These are phyloP conservation scores for Eumeta japonica DNA, from an alignment of 1,140 invertebrate genomes.

Conservation along the genomic window DNA sequence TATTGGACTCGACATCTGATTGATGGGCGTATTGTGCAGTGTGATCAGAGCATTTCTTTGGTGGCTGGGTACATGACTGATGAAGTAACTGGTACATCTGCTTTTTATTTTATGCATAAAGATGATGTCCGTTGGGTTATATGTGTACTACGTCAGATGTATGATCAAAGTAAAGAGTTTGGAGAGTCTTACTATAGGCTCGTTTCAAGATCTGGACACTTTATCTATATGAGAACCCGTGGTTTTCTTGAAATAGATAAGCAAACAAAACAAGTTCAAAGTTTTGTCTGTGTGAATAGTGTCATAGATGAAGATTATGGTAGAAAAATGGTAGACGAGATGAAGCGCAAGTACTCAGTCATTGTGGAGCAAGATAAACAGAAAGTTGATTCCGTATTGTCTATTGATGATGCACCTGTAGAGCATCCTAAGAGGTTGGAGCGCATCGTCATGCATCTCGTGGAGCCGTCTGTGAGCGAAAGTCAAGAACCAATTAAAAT, in stretches of 20 bases:
- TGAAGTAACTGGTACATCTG: conserved; percentile 78
- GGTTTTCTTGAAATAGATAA: conserved; percentile 80
- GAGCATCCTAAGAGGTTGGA: conserved; percentile 69
- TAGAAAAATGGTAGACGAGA: conserved; percentile 66
- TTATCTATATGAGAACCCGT: conserved; percentile 78
- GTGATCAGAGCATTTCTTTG: conserved; percentile 83
- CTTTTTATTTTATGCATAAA: conserved; percentile 84
- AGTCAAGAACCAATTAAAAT: conserved; percentile 30
- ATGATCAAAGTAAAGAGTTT: conserved; percentile 73
- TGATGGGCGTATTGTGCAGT: conserved; percentile 82
- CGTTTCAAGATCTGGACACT: conserved; percentile 73
- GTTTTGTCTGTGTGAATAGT: conserved; percentile 85
- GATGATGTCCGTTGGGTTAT: conserved; percentile 85
- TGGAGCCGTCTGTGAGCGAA: conserved; percentile 60
- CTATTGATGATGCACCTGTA: conserved; percentile 53
- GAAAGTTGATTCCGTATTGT: conserved; percentile 20
- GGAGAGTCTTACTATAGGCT: conserved; percentile 82
- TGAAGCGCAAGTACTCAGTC: conserved; percentile 74
- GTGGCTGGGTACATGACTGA: conserved; percentile 84
- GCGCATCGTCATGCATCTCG: conserved; percentile 66
- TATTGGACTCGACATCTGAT: conserved; percentile 83
- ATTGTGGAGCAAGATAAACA: conserved; percentile 45
- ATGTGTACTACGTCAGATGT: conserved; percentile 83
- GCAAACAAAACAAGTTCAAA: conserved; percentile 72
- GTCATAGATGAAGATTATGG: conserved; percentile 74